Evolutionary conservation across 1,140 invertebrate species (phyloP).

Genomic region (Cardiocondyla obscurior): DNA sequence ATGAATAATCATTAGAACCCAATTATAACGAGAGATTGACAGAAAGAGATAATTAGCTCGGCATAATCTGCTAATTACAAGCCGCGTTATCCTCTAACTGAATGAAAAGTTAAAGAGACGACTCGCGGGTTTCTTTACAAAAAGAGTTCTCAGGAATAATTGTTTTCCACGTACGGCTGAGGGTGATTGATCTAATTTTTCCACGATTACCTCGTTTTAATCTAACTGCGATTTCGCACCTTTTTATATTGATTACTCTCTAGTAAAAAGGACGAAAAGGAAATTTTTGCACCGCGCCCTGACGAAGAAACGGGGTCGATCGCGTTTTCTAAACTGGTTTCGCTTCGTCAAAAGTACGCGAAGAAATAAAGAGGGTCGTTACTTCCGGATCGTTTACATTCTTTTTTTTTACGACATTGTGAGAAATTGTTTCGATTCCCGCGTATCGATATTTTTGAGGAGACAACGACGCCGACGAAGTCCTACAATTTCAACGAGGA

Average conservation of each 20-base stretch:
- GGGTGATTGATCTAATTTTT: background rate
- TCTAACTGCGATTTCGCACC: background rate
- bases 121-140: no score
- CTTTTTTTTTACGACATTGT: conserved; percentile 28
- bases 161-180: background rate
- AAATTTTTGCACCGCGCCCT: background rate
- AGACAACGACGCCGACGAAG: background rate
- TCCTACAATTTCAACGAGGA: background rate
- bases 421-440: conserved; percentile 22
- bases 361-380: conserved; percentile 18
- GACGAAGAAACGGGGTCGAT: background rate
- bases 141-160: background rate
- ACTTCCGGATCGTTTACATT: background rate
- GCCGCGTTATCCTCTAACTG: background rate
- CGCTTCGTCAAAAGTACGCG: background rate
- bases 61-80: conserved; percentile 18
- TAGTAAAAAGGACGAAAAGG: background rate
- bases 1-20: background rate
- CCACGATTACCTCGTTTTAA: background rate
- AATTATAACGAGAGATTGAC: background rate
- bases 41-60: background rate
- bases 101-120: background rate
- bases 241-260: background rate
- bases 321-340: background rate
- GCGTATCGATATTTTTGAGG: background rate